Evolutionary conservation across 2,113 vertebrate species (phyloP).

Genomic region (Bungarus multicinctus): DNA sequence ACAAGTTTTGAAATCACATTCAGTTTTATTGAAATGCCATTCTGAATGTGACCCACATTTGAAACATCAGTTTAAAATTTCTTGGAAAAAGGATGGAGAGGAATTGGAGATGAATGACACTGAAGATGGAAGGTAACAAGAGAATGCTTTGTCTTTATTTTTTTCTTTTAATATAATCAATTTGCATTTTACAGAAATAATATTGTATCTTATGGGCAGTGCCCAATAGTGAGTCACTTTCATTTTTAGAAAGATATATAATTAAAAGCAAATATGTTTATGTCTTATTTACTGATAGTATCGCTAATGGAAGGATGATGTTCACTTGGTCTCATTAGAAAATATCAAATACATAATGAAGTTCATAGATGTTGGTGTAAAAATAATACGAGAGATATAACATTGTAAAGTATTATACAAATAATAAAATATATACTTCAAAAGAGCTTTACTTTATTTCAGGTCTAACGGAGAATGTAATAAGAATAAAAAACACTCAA

Average conservation of each 20-base stretch:
- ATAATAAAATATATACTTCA: neutral
- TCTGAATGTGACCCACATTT: constrained; percentile 83
- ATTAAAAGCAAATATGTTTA: neutral
- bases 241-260: neutral
- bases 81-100: constrained; percentile 84
- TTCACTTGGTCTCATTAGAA: neutral
- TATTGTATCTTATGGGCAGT: neutral
- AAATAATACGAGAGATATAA: neutral
- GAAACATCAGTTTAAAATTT: constrained; percentile 79
- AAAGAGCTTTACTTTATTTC: neutral
- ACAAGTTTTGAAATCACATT: constrained; percentile 75
- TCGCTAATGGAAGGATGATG: neutral
- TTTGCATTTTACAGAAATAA: neutral
- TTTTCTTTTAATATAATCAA: neutral
- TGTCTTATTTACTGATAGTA: neutral
- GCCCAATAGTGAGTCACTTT: neutral
- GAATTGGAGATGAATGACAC: constrained; percentile 77
- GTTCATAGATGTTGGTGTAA: neutral
- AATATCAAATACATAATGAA: neutral
- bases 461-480: neutral
- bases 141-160: constrained; percentile 1
- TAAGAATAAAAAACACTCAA: neutral
- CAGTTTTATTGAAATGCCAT: constrained; percentile 81
- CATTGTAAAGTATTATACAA: neutral
- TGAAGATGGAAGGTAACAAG: constrained; percentile 74